Evolutionary conservation across 2,113 vertebrate genomes (phyloP).

Genomic region (Stegastes partitus): DNA sequence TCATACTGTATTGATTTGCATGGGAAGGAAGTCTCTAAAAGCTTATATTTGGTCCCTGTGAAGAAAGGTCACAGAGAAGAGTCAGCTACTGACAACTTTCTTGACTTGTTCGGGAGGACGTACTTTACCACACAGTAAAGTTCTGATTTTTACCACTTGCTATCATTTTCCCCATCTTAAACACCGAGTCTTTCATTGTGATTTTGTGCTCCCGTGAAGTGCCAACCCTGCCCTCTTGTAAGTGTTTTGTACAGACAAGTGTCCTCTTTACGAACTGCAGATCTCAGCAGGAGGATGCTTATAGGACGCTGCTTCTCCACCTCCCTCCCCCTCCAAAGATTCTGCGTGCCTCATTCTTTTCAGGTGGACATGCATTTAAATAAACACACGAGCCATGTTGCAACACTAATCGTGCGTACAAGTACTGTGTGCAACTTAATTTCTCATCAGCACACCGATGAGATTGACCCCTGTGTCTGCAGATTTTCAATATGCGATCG

Average conservation of each 20-base stretch:
- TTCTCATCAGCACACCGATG: background rate
- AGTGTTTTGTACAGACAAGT: background rate
- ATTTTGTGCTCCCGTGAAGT: background rate
- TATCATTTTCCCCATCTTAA: background rate
- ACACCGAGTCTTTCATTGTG: background rate
- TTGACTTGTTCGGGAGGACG: background rate
- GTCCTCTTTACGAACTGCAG: constrained; percentile 1
- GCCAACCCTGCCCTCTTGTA: background rate
- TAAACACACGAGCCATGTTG: background rate
- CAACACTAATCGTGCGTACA: background rate
- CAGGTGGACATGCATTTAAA: background rate
- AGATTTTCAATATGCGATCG: constrained; percentile 25
- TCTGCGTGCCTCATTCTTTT: background rate
- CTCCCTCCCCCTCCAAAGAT: background rate
- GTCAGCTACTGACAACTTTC: background rate
- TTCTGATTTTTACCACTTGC: constrained; percentile 1
- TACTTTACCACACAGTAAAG: background rate
- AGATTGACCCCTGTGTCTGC: background rate
- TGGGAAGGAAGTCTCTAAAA: background rate
- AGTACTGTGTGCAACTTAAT: background rate
- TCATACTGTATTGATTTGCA: constrained; percentile 25
- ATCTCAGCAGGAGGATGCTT: background rate
- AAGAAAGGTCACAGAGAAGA: background rate
- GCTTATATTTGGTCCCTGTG: background rate
- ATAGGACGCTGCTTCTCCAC: background rate